Evolutionary conservation across 2,113 vertebrate genomes (phyloP), one percentile per base, ranked within the genome.

Genomic region (Sorex fumeus): DNA sequence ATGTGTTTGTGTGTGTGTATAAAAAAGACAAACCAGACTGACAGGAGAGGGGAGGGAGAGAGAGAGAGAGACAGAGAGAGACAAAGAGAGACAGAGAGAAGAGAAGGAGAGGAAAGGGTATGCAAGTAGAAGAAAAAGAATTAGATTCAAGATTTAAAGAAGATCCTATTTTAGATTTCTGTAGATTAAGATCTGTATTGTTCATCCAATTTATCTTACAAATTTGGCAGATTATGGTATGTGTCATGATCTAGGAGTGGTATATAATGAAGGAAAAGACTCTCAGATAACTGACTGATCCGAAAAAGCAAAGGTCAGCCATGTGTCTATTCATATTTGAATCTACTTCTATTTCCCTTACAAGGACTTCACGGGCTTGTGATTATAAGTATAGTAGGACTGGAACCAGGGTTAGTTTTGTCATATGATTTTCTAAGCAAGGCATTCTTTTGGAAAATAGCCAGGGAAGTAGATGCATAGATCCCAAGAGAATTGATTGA

Each of bases 61-160:
- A 8, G 28, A 60, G 27, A 11, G 32, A 8, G 1, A 13, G 27
- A 60, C 71, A 43, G 40, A 50, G 19, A 40, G 43, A 27, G 53
- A 80, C 8, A 57, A 6, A 87, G 27, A 84, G 30, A 76, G n/a
- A 36, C 8, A 84, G 15, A 75, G 16, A 45, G 3, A 40, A 1
- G 12, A 1, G 11, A 18, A 45, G 13, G 4, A 32, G 3, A 50
- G 10, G 30, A 6, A 66, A 74, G 25, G 16, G 25, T 19, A 53
- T 74, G 2, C 27, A 85, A 78, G 16, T 85, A 28, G 64, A 67
- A 89, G 40, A 66, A 91, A 79, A 80, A 57, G 43, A 76, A 43
- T 72, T 69, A 94, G 34, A 72, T 71, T 16, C 23, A 79, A 72
- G 23, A 45, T 78, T 53, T 87, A 70, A 87, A 94, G 76, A 86